phyloP scores from a whole-genome alignment of 2,113 vertebrate genomes.

The Salvelinus namaycush region DNA sequence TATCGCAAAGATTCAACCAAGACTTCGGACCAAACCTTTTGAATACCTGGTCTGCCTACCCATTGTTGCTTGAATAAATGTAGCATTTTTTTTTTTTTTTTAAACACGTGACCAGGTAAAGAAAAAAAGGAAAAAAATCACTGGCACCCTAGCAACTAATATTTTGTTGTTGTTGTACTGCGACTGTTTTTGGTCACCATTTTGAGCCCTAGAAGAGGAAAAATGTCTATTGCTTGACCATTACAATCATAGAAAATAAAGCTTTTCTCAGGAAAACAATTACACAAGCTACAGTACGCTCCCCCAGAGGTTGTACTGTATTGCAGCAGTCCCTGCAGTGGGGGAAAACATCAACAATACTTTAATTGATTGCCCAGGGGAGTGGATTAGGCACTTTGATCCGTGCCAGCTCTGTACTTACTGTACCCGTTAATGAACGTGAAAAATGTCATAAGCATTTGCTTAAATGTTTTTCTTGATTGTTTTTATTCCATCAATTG shows the following conservation, averaged over 20 bases:
- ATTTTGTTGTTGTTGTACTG: no score
- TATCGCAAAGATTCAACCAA: no score
- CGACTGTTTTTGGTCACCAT: no score
- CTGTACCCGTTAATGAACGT: neutral
- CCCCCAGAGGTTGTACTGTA: neutral
- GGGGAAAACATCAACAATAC: neutral
- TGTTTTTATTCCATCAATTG: no score
- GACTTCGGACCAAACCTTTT: no score
- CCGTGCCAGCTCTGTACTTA: constrained; percentile 5
- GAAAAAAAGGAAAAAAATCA: no score
- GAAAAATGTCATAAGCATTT: neutral
- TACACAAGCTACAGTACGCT: neutral
- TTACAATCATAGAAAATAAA: neutral
- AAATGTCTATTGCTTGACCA: neutral
- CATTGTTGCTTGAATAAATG: no score
- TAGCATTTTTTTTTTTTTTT: no score
- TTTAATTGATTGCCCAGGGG: constrained; percentile 26
- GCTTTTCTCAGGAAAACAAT: neutral
- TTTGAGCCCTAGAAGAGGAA: neutral
- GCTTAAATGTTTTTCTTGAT: neutral
- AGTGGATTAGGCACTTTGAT: constrained; percentile 61
- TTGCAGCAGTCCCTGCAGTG: neutral
- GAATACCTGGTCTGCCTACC: no score
- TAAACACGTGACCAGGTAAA: no score
- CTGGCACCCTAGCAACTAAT: no score